These are phyloP conservation scores for Montipora foliosa DNA, from an alignment of 64 coral and sea anemone genomes.

Conservation along the genomic window DNA sequence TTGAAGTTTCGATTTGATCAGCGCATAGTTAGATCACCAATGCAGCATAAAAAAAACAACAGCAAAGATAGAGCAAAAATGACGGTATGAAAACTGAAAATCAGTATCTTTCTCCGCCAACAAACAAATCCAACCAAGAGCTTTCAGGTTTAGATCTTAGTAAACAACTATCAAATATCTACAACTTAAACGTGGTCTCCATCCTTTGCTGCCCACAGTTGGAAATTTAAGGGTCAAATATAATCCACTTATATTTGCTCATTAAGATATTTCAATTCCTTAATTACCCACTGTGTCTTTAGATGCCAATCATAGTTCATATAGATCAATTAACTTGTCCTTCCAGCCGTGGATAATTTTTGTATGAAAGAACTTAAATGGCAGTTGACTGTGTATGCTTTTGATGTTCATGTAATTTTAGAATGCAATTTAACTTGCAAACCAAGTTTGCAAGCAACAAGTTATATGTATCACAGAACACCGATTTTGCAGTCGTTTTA, in stretches of 20 bases:
- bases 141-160: background rate
- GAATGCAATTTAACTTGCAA: slow-evolving; percentile 4
- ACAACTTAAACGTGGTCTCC: background rate
- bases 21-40: background rate
- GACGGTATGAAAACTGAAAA: slow-evolving; percentile 1
- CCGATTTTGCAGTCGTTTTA: background rate
- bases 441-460: slow-evolving; percentile 11
- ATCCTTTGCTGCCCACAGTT: slow-evolving; percentile 10
- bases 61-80: slow-evolving; percentile 5
- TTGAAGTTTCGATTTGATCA: no score
- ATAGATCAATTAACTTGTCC: background rate
- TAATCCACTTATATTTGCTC: background rate
- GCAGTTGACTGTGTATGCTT: background rate
- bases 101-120: background rate
- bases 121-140: slow-evolving; percentile 8
- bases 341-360: background rate
- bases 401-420: background rate
- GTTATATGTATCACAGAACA: slow-evolving; percentile 6
- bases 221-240: background rate
- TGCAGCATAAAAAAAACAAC: background rate
- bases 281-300: slow-evolving; percentile 8
- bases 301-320: slow-evolving; percentile 13
- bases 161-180: slow-evolving; percentile 9
- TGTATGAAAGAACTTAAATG: slow-evolving; percentile 10
- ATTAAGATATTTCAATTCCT: slow-evolving; percentile 13